Evolutionary conservation across 2,113 vertebrate genomes (phyloP), one percentile per base, ranked within the genome.

Genomic region (Microtus richardsoni): DNA sequence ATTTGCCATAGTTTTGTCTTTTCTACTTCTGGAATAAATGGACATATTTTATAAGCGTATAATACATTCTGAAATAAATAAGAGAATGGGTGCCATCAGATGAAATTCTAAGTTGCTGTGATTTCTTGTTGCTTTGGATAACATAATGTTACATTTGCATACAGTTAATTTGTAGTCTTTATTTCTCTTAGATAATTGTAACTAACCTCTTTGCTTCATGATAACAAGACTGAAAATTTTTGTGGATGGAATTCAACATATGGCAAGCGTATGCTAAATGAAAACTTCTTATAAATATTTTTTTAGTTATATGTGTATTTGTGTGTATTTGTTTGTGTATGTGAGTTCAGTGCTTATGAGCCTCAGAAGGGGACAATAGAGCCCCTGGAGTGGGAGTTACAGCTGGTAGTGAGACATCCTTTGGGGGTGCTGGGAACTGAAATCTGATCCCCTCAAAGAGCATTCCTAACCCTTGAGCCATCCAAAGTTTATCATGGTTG

Each of bases 51-150:
- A 6, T 73, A 54, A 88, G 47, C 21, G 5, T 26, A 52, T 47
- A 52, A 14, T 70, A 36, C 41, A 30, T 93, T 89, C 22, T 95
- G 22, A 52, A 86, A 70, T 70, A 71, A 71, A 17, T 47, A 24
- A 54, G 52, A 39, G 49, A 8, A n/a, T n/a, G 36, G 13, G 7
- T 89, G 74, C 79, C 49, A 47, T 66, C 70, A 60, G 19, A 60
- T 93, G 70, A 94, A 71, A 93, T 94, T 84, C 17, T 89, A 28
- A 87, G 4, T 28, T 80, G 11, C 49, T 24, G 11, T 77, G 82
- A 58, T 58, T 88, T 58, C 49, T 78, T 86, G 9, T 52, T 73
- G 1, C 78, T 78, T 16, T 71, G 14, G 30, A 22, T 91, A 91
- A 30, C 86, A 74, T 74, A 49, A 36, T 60, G 17, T 7, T 79